Percentiles rank a stretch among this genome's conserved stretches.
Evolutionary conservation across 2,113 vertebrate genomes (phyloP).

Genomic region (Petromus typicus): DNA sequence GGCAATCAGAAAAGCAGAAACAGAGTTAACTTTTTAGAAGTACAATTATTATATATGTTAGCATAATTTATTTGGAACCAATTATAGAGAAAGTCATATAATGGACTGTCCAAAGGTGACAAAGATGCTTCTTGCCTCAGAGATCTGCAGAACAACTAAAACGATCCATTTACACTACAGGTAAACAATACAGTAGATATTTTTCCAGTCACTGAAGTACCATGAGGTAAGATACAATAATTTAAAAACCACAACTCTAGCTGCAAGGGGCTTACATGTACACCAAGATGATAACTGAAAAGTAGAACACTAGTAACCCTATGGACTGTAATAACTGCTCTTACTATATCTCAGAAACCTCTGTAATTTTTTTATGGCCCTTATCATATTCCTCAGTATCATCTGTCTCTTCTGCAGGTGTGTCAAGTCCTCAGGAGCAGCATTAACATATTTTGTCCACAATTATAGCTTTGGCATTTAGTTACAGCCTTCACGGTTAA

Average conservation of each 20-base stretch:
- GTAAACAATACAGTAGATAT: not conserved
- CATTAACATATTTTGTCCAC: not conserved
- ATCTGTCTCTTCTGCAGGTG: not conserved
- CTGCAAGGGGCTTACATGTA: not conserved
- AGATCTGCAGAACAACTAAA: not conserved
- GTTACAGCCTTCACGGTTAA: not conserved
- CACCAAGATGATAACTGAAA: not conserved
- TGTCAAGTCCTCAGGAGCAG: not conserved
- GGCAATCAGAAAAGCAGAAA: not conserved
- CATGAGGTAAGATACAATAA: not conserved
- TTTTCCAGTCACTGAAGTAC: not conserved
- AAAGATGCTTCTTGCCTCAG: not conserved
- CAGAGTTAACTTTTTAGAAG: not conserved
- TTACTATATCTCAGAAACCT: not conserved
- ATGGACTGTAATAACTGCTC: not conserved
- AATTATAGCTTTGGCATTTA: not conserved
- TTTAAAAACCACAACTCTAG: not conserved
- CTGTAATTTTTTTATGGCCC: not conserved
- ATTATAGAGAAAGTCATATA: not conserved
- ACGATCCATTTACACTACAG: rapidly evolving
- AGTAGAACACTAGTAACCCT: rapidly evolving
- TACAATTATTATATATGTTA: not conserved
- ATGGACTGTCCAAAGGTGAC: not conserved
- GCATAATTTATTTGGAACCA: not conserved
- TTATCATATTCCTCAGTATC: not conserved